These are phyloP conservation scores for Cynocephalus volans DNA, from an alignment of 2,113 vertebrate genomes.

Conservation along the genomic window DNA sequence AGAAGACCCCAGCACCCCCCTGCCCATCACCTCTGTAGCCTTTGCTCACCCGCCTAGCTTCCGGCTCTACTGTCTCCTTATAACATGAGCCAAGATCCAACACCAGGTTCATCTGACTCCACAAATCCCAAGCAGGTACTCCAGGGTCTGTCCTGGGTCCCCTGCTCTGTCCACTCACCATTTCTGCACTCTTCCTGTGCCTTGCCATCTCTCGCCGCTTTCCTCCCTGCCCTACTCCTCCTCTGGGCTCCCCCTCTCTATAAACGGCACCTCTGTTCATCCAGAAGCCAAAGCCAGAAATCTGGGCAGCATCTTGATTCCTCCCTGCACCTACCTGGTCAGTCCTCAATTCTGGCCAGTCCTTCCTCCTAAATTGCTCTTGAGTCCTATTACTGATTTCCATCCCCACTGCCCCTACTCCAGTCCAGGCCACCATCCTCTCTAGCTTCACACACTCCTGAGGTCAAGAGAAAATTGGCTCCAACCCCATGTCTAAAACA, in stretches of 20 bases:
- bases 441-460: not conserved
- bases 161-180: not conserved
- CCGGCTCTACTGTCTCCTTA: not conserved
- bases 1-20: not conserved
- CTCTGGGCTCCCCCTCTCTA: not conserved
- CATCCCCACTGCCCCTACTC: not conserved
- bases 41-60: not conserved
- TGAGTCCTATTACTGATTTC: not conserved
- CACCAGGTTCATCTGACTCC: not conserved
- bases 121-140: not conserved
- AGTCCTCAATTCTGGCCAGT: not conserved
- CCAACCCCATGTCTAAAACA: not conserved
- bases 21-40: not conserved
- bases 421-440: too few species aligned
- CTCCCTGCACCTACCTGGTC: fast-evolving
- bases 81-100: not conserved
- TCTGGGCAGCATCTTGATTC: too few species aligned
- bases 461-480: not conserved
- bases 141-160: not conserved
- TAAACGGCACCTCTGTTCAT: not conserved
- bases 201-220: not conserved
- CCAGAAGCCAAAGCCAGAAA: not conserved
- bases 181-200: not conserved
- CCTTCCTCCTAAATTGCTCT: not conserved
- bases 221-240: not conserved